A percentile compares a stretch with the other conserved stretches of the same genome.
phyloP scores from a whole-genome alignment of 1,140 invertebrate species.

The Lethrus apterus region DNA sequence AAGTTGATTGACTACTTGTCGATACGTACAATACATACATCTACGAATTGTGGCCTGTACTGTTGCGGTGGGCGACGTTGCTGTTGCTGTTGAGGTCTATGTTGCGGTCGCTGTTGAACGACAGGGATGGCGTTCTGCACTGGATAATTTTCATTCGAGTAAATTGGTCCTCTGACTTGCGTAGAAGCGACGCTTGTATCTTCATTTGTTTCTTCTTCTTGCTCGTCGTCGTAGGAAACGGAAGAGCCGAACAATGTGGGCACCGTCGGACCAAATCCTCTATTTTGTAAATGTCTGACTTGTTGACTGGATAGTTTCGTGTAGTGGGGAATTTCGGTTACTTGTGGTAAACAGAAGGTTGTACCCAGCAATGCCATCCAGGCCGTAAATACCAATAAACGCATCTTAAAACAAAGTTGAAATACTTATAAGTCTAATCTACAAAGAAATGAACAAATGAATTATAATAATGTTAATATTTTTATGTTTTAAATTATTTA shows the following conservation, averaged over 20 bases:
- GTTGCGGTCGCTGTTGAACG: conserved; percentile 13
- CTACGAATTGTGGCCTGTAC: conserved; percentile 4
- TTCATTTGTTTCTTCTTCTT: conserved; percentile 23
- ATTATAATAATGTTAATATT: too few relatives aligned
- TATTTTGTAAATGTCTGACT: conserved; percentile 27
- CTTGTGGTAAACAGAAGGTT: conserved; percentile 17
- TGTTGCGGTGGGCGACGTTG: conserved; percentile 5
- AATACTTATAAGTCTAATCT: too few relatives aligned
- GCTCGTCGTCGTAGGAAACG: conserved; percentile 11
- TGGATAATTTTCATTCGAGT: conserved; percentile 26
- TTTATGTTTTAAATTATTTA: too few relatives aligned
- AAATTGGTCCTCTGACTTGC: conserved; percentile 30
- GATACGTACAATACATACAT: background rate
- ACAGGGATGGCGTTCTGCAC: conserved; percentile 9
- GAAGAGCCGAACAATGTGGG: conserved; percentile 22
- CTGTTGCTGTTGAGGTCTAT: conserved; percentile 11
- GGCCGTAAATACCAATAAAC: conserved; percentile 13
- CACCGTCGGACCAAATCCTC: conserved; percentile 29
- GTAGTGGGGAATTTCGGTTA: conserved; percentile 22
- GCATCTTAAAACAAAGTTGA: conserved; percentile 23
- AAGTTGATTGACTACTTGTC: background rate
- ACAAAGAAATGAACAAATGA: too few relatives aligned
- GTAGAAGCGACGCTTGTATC: conserved; percentile 24
- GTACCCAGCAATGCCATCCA: conserved; percentile 15
- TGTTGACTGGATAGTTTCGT: conserved; percentile 26